These are phyloP conservation scores for Dissostichus mawsoni DNA, from an alignment of 2,113 vertebrate species.

Conservation along the genomic window DNA sequence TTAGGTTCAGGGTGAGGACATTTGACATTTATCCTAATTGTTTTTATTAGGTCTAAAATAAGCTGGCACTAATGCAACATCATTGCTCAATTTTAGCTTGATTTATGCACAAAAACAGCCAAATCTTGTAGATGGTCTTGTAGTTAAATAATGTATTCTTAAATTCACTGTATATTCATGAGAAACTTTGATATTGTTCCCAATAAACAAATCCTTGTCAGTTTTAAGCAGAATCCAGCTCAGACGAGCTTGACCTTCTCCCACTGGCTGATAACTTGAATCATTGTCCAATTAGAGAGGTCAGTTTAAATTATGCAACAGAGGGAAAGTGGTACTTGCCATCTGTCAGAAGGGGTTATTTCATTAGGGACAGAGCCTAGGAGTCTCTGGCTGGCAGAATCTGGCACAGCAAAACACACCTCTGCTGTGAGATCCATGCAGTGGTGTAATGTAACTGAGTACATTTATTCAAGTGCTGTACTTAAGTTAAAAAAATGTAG, in stretches of 20 bases:
- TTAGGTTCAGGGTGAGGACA: constrained; percentile 25
- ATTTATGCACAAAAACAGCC: constrained; percentile 22
- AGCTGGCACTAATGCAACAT: constrained; percentile 33
- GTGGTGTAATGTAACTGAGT: background rate
- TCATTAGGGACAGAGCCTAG: constrained; percentile 47
- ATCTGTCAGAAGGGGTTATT: constrained; percentile 68
- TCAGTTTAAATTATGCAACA: constrained; percentile 76
- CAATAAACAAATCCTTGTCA: constrained; percentile 47
- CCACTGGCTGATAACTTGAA: constrained; percentile 64
- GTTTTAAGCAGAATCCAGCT: constrained; percentile 43
- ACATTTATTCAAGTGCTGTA: too few relatives aligned
- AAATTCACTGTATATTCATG: constrained; percentile 22
- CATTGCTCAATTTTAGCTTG: constrained; percentile 2
- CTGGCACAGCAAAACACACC: constrained; percentile 29
- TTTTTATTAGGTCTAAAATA: constrained; percentile 7
- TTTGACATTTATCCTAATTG: background rate
- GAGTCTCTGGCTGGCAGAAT: constrained; percentile 29
- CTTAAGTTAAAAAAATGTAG: too few relatives aligned
- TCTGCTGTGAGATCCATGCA: constrained; percentile 16
- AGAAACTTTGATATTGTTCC: constrained; percentile 42
- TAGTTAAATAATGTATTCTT: constrained; percentile 39
- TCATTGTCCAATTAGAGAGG: constrained; percentile 74
- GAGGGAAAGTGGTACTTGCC: constrained; percentile 60
- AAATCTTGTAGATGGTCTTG: constrained; percentile 10
- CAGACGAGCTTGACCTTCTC: constrained; percentile 66